Evolutionary conservation across 2,888 invertebrate genomes (phyloP).

Genomic region (Loripinus fragilis): DNA sequence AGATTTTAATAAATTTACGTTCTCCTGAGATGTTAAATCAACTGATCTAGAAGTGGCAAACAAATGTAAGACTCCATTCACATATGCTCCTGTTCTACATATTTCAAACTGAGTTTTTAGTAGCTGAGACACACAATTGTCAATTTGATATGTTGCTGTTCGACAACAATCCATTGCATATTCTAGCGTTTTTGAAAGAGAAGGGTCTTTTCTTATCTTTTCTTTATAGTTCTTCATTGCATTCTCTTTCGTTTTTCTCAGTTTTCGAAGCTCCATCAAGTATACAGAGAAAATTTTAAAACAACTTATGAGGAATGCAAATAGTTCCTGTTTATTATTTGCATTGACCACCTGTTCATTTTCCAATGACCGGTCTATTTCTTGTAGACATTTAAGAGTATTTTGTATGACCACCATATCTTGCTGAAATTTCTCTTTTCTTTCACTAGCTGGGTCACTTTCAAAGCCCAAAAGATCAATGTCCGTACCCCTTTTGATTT

Average conservation of each 20-base stretch:
- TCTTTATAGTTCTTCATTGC: constrained; percentile 24
- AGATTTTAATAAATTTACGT: neutral
- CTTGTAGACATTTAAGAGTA: neutral
- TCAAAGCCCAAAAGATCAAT: constrained; percentile 9
- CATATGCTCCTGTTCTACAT: constrained; percentile 11
- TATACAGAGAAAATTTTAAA: constrained; percentile 14
- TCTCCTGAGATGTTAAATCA: neutral
- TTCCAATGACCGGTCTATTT: neutral
- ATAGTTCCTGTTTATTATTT: neutral
- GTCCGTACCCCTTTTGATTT: neutral
- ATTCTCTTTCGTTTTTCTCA: constrained; percentile 2
- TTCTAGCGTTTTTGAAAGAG: constrained; percentile 17
- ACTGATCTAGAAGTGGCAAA: neutral
- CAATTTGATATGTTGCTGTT: constrained; percentile 13
- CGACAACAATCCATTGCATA: constrained; percentile 28
- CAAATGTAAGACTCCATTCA: neutral
- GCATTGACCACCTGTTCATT: neutral
- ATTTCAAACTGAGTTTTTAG: constrained; percentile 10
- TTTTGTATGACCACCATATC: neutral
- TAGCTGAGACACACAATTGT: neutral
- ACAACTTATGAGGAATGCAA: neutral
- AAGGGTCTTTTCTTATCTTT: constrained; percentile 22
- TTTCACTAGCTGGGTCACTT: neutral
- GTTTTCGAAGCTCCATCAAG: constrained; percentile 4
- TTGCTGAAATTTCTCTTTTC: neutral